A percentile compares a stretch with the other conserved stretches of the same genome.
These are phyloP conservation scores for Pseudolaguvia tuberculata DNA, from an alignment of 2,113 vertebrate species.

Conservation along the genomic window DNA sequence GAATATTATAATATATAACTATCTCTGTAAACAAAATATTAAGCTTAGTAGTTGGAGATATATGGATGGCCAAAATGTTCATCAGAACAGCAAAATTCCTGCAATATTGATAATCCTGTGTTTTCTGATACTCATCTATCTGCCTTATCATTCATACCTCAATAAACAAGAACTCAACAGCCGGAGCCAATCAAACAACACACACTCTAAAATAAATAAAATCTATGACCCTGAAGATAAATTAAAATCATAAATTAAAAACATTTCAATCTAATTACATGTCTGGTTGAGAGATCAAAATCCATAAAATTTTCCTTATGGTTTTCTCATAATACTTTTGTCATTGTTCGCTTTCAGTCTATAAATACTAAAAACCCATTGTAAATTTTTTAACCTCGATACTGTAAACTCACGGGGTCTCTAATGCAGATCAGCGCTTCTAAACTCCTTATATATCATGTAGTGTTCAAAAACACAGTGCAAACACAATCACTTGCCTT, in stretches of 20 bases:
- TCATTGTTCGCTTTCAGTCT: not conserved
- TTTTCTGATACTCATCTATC: conserved; percentile 3
- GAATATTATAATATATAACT: conserved; percentile 23
- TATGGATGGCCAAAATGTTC: not conserved
- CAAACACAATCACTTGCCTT: conserved; percentile 1
- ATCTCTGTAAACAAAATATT: conserved; percentile 41
- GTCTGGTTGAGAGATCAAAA: not conserved
- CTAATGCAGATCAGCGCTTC: not conserved
- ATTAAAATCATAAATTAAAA: conserved; percentile 39
- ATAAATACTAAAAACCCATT: not conserved
- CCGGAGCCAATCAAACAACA: not conserved
- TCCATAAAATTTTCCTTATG: not conserved
- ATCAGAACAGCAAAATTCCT: conserved; percentile 7
- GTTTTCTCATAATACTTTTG: not conserved
- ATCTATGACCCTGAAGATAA: conserved; percentile 28
- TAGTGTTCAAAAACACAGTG: not conserved
- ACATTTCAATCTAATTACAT: conserved; percentile 17
- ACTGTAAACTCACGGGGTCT: not conserved
- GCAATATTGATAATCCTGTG: conserved; percentile 19
- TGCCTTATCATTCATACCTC: conserved; percentile 14
- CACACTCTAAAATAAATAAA: conserved; percentile 34
- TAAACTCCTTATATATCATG: not conserved
- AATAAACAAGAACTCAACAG: not conserved
- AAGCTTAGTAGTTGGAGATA: not conserved
- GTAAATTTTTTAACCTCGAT: not conserved